phyloP scores from a whole-genome alignment of 2,797 vertebrate species.

The Hippopotamyrus pictus region DNA sequence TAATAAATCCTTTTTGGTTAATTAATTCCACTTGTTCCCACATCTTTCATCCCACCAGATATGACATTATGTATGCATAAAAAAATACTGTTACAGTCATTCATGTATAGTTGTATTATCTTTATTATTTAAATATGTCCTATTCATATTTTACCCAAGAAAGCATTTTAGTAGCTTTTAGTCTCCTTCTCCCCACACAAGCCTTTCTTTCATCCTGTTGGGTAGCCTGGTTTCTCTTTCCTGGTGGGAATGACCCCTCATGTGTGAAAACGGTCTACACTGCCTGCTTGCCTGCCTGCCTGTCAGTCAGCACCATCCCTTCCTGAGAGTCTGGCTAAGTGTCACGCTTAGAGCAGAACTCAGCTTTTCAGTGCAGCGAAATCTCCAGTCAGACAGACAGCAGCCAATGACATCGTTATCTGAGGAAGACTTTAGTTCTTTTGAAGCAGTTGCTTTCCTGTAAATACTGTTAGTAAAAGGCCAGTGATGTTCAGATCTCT shows the following conservation, averaged over 20 bases:
- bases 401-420: background rate
- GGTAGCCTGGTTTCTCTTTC: background rate
- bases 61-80: background rate
- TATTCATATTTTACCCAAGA: background rate
- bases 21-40: background rate
- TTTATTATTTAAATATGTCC: background rate
- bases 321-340: background rate
- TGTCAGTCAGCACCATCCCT: background rate
- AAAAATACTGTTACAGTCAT: background rate
- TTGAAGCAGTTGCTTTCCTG: background rate
- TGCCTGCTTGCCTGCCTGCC: background rate
- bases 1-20: background rate
- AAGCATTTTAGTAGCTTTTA: background rate
- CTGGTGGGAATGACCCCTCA: background rate
- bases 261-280: background rate
- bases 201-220: background rate
- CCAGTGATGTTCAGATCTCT: background rate
- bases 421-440: background rate
- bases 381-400: background rate
- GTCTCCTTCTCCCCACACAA: background rate
- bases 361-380: background rate
- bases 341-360: background rate
- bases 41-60: background rate
- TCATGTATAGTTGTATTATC: background rate
- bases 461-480: background rate